Conservation (phyloP, 1,140 invertebrate species). For the Caenorhabditis brenneri region DNA sequence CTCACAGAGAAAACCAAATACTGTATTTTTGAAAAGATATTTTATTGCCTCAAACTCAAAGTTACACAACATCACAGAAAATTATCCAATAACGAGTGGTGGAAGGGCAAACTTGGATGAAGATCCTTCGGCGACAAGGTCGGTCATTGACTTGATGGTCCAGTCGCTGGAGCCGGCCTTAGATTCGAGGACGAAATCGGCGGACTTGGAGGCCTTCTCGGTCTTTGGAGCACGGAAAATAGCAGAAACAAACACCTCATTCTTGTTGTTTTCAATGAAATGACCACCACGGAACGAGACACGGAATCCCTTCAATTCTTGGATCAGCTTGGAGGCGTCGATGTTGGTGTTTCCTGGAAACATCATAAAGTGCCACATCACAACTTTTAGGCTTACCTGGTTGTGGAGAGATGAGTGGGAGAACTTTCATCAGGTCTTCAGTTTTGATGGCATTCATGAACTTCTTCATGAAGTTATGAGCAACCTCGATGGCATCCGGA, state of each 20-base stretch:
- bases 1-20: no score
- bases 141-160: neutral
- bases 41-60: no score
- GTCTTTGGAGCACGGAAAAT: neutral
- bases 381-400: no score
- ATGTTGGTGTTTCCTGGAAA: neutral
- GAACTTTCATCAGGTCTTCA: neutral
- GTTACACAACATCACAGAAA: no score
- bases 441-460: neutral
- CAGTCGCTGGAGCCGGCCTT: neutral
- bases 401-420: neutral
- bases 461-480: neutral
- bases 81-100: neutral
- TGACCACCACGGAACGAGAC: neutral
- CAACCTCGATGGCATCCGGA: neutral
- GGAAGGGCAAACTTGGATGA: neutral
- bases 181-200: neutral
- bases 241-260: neutral
- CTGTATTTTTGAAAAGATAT: neutral
- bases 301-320: neutral
- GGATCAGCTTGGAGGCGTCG: neutral
- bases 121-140: neutral
- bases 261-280: neutral
- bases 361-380: no score
- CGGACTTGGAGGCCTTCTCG: neutral